Conservation (phyloP, 2,113 vertebrate genomes). For the Muntiacus reevesi region DNA sequence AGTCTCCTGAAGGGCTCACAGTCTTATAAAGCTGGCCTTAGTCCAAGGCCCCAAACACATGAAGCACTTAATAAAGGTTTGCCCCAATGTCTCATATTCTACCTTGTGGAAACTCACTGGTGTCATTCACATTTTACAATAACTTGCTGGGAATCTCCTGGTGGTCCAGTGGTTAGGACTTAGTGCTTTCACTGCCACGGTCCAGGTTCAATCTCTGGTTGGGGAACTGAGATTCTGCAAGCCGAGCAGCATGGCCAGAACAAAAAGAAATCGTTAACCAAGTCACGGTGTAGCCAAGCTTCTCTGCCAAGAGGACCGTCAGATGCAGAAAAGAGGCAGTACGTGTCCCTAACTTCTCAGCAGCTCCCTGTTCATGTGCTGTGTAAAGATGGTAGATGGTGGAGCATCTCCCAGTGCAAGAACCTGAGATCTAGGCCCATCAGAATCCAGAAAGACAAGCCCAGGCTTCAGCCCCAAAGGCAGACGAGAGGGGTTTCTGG, state of each 20-base stretch:
- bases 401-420: neutral
- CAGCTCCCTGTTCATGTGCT: neutral
- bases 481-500: neutral
- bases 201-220: neutral
- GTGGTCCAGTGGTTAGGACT: neutral
- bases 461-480: neutral
- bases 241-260: neutral
- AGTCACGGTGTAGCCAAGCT: neutral
- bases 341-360: fast-evolving
- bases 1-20: neutral
- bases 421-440: neutral
- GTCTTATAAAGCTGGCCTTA: neutral
- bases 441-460: neutral
- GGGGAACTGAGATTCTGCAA: neutral
- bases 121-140: neutral
- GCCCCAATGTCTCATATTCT: neutral
- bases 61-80: neutral
- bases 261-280: neutral
- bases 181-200: neutral
- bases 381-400: fast-evolving
- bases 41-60: neutral
- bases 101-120: neutral
- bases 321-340: neutral
- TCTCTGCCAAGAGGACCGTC: neutral
- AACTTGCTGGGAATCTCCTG: neutral